Conservation (phyloP, 2,797 vertebrate species). For the Falco biarmicus region DNA sequence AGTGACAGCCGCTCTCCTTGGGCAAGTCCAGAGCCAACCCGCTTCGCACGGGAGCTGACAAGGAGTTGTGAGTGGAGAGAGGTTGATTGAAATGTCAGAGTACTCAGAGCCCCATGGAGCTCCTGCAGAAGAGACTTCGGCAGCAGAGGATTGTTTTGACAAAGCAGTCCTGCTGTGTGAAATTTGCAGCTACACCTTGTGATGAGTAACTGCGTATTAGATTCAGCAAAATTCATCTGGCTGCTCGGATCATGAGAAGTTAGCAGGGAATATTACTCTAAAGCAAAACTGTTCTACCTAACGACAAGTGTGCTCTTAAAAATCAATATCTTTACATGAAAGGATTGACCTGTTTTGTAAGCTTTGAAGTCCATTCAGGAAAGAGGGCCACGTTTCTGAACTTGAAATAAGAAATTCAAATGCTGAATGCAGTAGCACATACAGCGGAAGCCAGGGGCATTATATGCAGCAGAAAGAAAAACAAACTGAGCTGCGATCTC, state of each 20-base stretch:
- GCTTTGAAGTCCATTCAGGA: background rate
- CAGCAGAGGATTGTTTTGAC: conserved; percentile 18
- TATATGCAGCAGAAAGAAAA: background rate
- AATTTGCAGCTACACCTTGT: background rate
- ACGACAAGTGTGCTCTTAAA: background rate
- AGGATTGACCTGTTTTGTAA: background rate
- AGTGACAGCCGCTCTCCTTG: accelerated
- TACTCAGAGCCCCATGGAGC: conserved; percentile 7
- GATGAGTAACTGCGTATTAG: background rate
- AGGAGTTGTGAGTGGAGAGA: background rate
- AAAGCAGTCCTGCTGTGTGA: conserved; percentile 28
- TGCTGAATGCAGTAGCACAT: background rate
- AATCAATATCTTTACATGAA: background rate
- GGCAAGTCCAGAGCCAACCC: background rate
- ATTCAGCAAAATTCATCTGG: background rate
- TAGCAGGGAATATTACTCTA: background rate
- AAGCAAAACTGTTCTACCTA: background rate
- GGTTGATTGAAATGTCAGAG: conserved; percentile 59
- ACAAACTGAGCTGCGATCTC: background rate
- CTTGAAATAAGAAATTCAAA: background rate
- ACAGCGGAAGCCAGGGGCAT: background rate
- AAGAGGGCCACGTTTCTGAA: background rate
- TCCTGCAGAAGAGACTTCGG: background rate
- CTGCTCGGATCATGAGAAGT: background rate
- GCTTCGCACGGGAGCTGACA: background rate